Evolutionary conservation across 2,797 vertebrate species (phyloP).

Genomic region (Anabacerthia variegaticeps): DNA sequence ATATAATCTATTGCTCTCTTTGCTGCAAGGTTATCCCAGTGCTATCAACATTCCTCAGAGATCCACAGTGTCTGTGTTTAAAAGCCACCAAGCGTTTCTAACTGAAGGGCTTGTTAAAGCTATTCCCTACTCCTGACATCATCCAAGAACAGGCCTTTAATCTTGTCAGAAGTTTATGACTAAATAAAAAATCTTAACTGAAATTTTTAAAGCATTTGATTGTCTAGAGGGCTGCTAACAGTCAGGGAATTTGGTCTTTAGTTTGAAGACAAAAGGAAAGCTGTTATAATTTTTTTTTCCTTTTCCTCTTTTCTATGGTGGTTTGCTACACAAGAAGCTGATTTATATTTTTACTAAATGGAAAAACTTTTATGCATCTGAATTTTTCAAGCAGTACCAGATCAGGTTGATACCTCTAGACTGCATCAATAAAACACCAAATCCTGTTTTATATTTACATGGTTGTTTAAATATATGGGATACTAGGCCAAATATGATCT

Average conservation of each 20-base stretch:
- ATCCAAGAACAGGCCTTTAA: background rate
- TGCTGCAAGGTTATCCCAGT: slow-evolving; percentile 29
- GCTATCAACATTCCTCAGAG: slow-evolving; percentile 1
- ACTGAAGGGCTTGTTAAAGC: slow-evolving; percentile 16
- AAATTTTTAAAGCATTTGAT: background rate
- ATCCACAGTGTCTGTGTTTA: background rate
- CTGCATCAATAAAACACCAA: background rate
- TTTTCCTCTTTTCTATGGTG: background rate
- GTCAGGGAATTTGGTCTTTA: background rate
- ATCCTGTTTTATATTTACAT: background rate
- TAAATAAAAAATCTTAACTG: slow-evolving; percentile 2
- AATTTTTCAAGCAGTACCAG: background rate
- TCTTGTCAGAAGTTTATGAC: slow-evolving; percentile 1
- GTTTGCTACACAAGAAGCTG: background rate
- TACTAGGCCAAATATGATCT: background rate
- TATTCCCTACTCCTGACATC: background rate
- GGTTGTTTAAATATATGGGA: background rate
- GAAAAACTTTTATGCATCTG: background rate
- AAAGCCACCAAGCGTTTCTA: slow-evolving; percentile 1
- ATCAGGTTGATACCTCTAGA: background rate
- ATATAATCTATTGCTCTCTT: slow-evolving; percentile 20
- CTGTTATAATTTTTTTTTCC: background rate
- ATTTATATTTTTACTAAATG: background rate
- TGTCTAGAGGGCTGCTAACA: background rate
- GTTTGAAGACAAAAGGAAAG: background rate